phyloP scores from a whole-genome alignment of 2,888 invertebrate species.

The Apamea anceps region DNA sequence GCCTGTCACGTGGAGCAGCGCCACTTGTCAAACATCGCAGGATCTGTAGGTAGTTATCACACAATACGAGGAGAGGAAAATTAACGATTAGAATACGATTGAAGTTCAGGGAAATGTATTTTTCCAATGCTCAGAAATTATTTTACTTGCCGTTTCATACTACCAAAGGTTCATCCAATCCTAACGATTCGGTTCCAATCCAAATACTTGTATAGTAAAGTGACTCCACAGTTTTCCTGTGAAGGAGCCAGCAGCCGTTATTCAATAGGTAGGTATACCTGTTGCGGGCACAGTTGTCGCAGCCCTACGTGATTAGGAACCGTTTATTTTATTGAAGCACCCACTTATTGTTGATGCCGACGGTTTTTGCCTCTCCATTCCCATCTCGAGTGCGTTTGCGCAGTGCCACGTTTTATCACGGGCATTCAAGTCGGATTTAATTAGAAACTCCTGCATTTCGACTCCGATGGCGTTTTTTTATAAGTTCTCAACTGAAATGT shows the following conservation, averaged over 20 bases:
- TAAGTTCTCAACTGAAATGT: conserved; percentile 45
- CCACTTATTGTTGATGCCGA: conserved; percentile 77
- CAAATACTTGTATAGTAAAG: conserved; percentile 13
- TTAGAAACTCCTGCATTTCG: conserved; percentile 73
- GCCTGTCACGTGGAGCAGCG: not conserved
- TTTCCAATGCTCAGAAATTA: not conserved
- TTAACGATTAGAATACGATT: not conserved
- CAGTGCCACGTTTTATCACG: conserved; percentile 72
- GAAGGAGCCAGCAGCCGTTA: conserved; percentile 57
- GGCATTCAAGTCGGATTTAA: conserved; percentile 76
- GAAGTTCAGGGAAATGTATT: not conserved
- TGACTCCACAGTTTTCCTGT: conserved; percentile 61
- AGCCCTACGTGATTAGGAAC: conserved; percentile 77
- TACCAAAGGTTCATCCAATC: not conserved
- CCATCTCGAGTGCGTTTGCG: conserved; percentile 73
- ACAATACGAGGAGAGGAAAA: not conserved
- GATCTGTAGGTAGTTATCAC: not conserved
- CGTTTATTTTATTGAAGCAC: conserved; percentile 85
- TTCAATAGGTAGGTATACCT: conserved; percentile 62
- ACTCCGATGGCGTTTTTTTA: conserved; percentile 65
- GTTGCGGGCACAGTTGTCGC: conserved; percentile 67
- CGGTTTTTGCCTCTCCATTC: conserved; percentile 76
- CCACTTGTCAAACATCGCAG: conserved; percentile 8
- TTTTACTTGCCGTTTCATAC: not conserved
- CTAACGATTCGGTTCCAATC: not conserved